Conservation (phyloP, 2,888 invertebrate genomes). For the Strigamia maritima region DNA sequence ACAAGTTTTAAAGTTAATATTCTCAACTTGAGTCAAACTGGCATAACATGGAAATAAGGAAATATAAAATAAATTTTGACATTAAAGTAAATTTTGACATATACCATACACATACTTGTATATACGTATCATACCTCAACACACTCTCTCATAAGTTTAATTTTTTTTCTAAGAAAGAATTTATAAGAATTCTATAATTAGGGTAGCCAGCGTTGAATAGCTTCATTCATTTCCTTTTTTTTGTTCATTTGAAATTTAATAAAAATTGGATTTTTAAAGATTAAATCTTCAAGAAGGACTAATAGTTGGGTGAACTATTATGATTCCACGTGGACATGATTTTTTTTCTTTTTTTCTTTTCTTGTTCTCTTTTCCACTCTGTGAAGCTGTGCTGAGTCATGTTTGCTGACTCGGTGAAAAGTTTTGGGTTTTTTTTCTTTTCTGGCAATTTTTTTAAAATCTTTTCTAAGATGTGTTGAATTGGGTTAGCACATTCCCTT, state of each 20-base stretch:
- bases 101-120: too few species aligned
- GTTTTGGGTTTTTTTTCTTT: slow-evolving; percentile 13
- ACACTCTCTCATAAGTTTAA: too few species aligned
- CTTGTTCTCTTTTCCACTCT: background rate
- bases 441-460: background rate
- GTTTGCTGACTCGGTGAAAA: slow-evolving; percentile 11
- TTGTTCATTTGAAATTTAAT: background rate
- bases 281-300: background rate
- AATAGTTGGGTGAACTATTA: slow-evolving; percentile 9
- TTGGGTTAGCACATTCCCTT: slow-evolving; percentile 16
- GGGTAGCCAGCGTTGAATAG: too few species aligned
- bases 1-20: background rate
- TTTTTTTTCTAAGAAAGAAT: too few species aligned
- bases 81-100: too few species aligned
- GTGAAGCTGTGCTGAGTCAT: slow-evolving; percentile 19
- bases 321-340: slow-evolving; percentile 21
- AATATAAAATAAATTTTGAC: too few species aligned
- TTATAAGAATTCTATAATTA: too few species aligned
- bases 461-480: slow-evolving; percentile 14
- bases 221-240: too few species aligned
- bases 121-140: too few species aligned
- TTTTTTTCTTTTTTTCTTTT: background rate
- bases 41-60: too few species aligned
- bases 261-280: background rate
- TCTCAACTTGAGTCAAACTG: background rate